A percentile compares a stretch with the other conserved stretches of the same genome.
Conservation (phyloP, 2,888 invertebrate genomes). For the Troides aeacus region DNA sequence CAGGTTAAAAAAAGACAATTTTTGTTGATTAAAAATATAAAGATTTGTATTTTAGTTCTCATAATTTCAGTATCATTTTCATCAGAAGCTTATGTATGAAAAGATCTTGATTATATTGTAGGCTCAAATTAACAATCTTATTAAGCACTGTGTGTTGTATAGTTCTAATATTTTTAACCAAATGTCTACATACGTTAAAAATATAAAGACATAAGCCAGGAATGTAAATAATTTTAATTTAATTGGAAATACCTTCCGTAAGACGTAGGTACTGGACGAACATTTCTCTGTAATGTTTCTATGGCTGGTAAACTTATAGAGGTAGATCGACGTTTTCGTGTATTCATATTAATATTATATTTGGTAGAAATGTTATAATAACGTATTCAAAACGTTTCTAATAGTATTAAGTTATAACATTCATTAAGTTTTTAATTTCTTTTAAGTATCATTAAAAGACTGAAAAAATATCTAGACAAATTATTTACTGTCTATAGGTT, state of each 20-base stretch:
- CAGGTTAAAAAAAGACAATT: too few relatives aligned
- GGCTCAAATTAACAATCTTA: too few relatives aligned
- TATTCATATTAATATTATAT: constrained; percentile 30
- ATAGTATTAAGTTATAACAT: not conserved
- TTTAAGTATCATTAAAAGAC: not conserved
- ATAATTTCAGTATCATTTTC: too few relatives aligned
- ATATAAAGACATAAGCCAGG: not conserved
- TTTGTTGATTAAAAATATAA: too few relatives aligned
- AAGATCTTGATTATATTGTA: too few relatives aligned
- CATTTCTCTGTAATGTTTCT: constrained; percentile 65
- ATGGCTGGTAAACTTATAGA: constrained; percentile 60
- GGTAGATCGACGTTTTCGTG: constrained; percentile 37
- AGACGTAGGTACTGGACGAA: constrained; percentile 54
- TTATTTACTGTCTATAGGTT: not conserved
- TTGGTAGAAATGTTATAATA: not conserved
- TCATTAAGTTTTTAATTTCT: not conserved
- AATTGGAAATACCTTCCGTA: constrained; percentile 47
- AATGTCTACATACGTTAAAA: not conserved
- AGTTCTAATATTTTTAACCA: not conserved
- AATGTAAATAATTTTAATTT: not conserved
- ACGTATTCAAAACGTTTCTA: not conserved
- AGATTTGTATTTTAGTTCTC: too few relatives aligned
- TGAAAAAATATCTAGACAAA: not conserved
- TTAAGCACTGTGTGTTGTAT: not conserved
- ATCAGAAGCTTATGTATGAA: too few relatives aligned